Percentiles rank a stretch among this genome's conserved stretches.
Evolutionary conservation across 2,113 vertebrate genomes (phyloP).

Genomic region (Larimichthys polyactis): DNA sequence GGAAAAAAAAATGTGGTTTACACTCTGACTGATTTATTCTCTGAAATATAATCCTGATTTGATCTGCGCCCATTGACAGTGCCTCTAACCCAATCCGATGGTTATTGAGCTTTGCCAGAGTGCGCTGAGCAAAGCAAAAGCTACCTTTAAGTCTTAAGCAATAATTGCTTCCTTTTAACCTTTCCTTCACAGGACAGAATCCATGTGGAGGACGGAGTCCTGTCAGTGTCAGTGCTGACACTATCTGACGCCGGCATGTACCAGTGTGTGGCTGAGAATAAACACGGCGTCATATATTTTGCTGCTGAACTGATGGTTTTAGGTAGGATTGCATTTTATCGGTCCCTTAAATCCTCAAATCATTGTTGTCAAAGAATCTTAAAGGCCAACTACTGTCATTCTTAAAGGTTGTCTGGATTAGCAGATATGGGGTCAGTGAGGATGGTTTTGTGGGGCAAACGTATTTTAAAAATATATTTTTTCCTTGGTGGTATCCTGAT

Average conservation of each 20-base stretch:
- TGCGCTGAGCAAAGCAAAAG: conserved; percentile 41
- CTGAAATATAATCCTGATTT: conserved; percentile 47
- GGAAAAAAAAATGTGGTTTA: conserved; percentile 33
- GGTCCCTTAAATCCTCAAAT: conserved; percentile 69
- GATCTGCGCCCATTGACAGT: conserved; percentile 44
- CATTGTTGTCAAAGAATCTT: conserved; percentile 69
- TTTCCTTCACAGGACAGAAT: conserved; percentile 90
- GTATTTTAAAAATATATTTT: conserved; percentile 54
- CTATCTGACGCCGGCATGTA: conserved; percentile 94
- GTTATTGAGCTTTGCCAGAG: conserved; percentile 43
- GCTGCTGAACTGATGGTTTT: conserved; percentile 92
- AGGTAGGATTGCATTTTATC: conserved; percentile 87
- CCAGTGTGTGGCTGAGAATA: conserved; percentile 95
- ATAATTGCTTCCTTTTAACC: conserved; percentile 73
- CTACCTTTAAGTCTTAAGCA: conserved; percentile 45
- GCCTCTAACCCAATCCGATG: conserved; percentile 36
- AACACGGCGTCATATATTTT: conserved; percentile 92
- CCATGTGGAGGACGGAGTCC: conserved; percentile 90
- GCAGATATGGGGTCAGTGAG: conserved; percentile 72
- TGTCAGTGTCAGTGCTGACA: conserved; percentile 88
- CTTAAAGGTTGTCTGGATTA: conserved; percentile 81
- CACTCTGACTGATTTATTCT: conserved; percentile 26
- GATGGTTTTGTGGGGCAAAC: conserved; percentile 67
- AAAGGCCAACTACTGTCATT: conserved; percentile 80
- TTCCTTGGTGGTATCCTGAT: conserved; percentile 27